A percentile compares a stretch with the other conserved stretches of the same genome.
Conservation (phyloP, 2,888 invertebrate genomes). For the Cephus rjabovi region DNA sequence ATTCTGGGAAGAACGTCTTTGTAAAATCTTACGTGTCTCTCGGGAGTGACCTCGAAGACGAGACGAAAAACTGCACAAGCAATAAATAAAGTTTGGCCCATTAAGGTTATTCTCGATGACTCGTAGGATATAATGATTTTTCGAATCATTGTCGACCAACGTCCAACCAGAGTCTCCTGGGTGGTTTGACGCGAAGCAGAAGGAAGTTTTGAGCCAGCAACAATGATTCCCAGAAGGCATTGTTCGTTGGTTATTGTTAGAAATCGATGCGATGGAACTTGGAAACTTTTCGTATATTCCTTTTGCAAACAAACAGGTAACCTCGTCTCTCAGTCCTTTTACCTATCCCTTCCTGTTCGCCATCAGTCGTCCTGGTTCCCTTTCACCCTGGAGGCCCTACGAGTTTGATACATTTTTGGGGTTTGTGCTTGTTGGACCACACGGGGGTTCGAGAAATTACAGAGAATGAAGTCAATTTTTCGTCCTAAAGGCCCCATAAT, state of each 20-base stretch:
- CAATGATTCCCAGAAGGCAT: slow-evolving; percentile 10
- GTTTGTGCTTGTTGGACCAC: slow-evolving; percentile 35
- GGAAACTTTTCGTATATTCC: not conserved
- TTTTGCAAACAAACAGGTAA: not conserved
- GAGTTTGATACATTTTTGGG: slow-evolving; percentile 26
- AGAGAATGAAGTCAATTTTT: slow-evolving; percentile 47
- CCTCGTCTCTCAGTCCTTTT: not conserved
- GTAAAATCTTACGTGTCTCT: slow-evolving; percentile 11
- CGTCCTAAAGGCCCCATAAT: slow-evolving; percentile 57
- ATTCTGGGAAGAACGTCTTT: not conserved
- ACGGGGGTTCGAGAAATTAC: slow-evolving; percentile 45
- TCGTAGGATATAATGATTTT: slow-evolving; percentile 16
- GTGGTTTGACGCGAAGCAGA: slow-evolving; percentile 16
- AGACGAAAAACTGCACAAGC: not conserved
- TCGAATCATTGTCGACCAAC: slow-evolving; percentile 18
- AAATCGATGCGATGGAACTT: not conserved
- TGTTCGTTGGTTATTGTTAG: slow-evolving; percentile 14
- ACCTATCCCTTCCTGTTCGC: not conserved
- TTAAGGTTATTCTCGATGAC: slow-evolving; percentile 1
- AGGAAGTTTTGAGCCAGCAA: slow-evolving; percentile 1
- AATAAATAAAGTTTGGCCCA: slow-evolving; percentile 20
- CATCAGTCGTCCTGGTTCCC: not conserved
- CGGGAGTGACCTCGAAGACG: slow-evolving; percentile 19
- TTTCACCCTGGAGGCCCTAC: slow-evolving; percentile 4
- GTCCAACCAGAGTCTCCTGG: slow-evolving; percentile 5